Conservation (phyloP, 2,113 vertebrate genomes). For the Chelonoidis abingdonii region DNA sequence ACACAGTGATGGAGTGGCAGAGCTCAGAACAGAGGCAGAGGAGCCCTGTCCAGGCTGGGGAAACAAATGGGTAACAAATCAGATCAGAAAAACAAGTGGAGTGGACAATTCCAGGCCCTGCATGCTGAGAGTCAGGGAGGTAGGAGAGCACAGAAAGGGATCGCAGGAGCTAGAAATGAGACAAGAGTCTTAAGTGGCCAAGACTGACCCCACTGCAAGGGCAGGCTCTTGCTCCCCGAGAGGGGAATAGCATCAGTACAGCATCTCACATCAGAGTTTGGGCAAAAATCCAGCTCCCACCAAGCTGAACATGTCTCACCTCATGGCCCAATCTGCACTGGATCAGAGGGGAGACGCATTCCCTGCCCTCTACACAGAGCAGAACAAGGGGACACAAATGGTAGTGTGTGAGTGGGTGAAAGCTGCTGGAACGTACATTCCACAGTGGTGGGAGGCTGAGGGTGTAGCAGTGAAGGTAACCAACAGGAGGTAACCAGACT, state of each 20-base stretch:
- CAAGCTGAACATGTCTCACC: neutral
- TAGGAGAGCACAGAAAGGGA: neutral
- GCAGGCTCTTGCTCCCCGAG: neutral
- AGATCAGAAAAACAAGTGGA: neutral
- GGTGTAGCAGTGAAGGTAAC: neutral
- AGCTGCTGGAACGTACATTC: neutral
- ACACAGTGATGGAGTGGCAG: neutral
- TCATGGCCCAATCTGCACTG: neutral
- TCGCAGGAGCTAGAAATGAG: neutral
- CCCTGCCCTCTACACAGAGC: neutral
- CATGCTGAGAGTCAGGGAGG: neutral
- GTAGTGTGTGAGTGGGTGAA: neutral
- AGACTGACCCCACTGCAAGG: neutral
- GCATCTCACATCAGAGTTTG: neutral
- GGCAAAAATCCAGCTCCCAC: neutral
- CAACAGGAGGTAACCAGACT: neutral
- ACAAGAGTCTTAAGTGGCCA: neutral
- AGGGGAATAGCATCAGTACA: neutral
- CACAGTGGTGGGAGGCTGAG: neutral
- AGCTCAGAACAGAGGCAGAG: neutral
- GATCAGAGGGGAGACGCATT: neutral
- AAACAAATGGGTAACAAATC: constrained; percentile 8
- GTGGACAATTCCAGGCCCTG: neutral
- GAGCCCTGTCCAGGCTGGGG: neutral
- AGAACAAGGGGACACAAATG: neutral